phyloP scores from a whole-genome alignment of 2,888 invertebrate species.

The Andrena hattorfiana region DNA sequence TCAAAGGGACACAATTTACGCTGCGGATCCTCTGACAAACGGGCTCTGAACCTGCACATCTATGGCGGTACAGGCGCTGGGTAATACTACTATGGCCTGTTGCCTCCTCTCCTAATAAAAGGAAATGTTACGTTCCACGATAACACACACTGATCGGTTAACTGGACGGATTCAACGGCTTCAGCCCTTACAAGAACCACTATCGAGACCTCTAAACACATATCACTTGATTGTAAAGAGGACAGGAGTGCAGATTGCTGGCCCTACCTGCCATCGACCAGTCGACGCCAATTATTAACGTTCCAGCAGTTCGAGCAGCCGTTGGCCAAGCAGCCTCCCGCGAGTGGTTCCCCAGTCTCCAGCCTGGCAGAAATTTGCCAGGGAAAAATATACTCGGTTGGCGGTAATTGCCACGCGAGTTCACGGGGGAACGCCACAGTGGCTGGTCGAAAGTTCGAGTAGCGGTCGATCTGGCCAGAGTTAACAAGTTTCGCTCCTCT shows the following conservation, averaged over 20 bases:
- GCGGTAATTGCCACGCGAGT: slow-evolving; percentile 35
- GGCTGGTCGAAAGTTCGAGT: slow-evolving; percentile 44
- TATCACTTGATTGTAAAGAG: background rate
- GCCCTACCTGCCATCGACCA: slow-evolving; percentile 22
- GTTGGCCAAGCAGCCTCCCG: background rate
- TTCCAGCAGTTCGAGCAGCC: slow-evolving; percentile 16
- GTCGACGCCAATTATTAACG: slow-evolving; percentile 71
- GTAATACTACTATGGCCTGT: too few species aligned
- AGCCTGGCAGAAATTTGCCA: slow-evolving; percentile 46
- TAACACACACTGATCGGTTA: too few species aligned
- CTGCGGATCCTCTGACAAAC: too few species aligned
- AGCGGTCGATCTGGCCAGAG: slow-evolving; percentile 47
- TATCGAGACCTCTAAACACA: background rate
- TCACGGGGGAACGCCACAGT: slow-evolving; percentile 25
- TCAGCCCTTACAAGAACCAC: background rate
- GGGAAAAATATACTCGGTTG: slow-evolving; percentile 47
- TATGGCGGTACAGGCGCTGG: too few species aligned
- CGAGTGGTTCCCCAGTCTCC: slow-evolving; percentile 12
- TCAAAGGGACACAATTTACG: too few species aligned
- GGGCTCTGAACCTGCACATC: too few species aligned
- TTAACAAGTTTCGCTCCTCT: slow-evolving; percentile 61
- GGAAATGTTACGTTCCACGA: too few species aligned
- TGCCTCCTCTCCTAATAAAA: too few species aligned
- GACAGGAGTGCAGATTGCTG: slow-evolving; percentile 10
- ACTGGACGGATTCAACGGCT: background rate